Evolutionary conservation across 2,797 vertebrate genomes (phyloP).

Genomic region (Paratrypauchen microcephalus): DNA sequence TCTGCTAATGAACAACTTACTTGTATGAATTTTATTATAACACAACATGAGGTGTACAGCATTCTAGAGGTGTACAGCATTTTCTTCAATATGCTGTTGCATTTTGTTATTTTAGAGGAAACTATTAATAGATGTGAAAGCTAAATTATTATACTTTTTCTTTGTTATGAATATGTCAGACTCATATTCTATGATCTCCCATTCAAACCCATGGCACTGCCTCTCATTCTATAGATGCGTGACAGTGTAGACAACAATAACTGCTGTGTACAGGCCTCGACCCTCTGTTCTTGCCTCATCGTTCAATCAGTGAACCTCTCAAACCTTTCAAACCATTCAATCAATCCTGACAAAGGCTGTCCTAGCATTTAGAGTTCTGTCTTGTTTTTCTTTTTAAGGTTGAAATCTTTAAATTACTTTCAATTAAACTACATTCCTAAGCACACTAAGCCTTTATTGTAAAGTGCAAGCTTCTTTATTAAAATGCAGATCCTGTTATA

Average conservation of each 20-base stretch:
- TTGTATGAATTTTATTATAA: too few relatives aligned
- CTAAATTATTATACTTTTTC: neutral
- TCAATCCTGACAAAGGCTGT: slow-evolving; percentile 14
- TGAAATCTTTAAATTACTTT: too few relatives aligned
- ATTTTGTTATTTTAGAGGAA: neutral
- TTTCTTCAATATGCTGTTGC: too few relatives aligned
- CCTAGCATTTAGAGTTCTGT: neutral
- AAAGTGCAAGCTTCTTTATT: too few relatives aligned
- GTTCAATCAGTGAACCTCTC: neutral
- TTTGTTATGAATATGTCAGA: neutral
- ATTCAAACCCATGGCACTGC: neutral
- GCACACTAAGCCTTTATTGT: too few relatives aligned
- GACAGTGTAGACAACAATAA: neutral
- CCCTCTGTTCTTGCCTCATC: slow-evolving; percentile 1
- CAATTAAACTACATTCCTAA: too few relatives aligned
- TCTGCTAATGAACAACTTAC: too few relatives aligned
- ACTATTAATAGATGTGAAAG: neutral
- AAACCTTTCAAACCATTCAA: neutral
- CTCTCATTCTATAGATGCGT: neutral
- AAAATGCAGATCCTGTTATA: too few relatives aligned
- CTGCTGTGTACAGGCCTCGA: neutral
- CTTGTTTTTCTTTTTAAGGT: neutral
- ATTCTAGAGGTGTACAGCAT: too few relatives aligned
- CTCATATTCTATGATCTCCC: neutral
- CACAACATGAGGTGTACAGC: too few relatives aligned